A percentile compares a stretch with the other conserved stretches of the same genome.
These are phyloP conservation scores for Microtus ochrogaster DNA, from an alignment of 2,113 vertebrate species.

Conservation along the genomic window DNA sequence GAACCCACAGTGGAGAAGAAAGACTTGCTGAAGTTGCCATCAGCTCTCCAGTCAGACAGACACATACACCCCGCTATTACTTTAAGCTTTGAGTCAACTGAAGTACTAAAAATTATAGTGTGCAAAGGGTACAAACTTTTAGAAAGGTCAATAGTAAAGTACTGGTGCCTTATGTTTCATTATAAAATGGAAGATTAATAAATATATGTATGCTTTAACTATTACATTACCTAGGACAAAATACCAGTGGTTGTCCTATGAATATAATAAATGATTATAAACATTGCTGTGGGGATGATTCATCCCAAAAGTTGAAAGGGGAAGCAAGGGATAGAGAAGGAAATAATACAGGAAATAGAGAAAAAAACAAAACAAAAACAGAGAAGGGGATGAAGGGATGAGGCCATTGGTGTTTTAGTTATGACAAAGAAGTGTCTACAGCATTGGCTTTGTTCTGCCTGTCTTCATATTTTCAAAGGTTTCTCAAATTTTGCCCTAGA, in stretches of 20 bases:
- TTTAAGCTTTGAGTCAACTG: not conserved
- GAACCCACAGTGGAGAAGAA: not conserved
- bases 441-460: not conserved
- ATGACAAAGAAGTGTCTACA: not conserved
- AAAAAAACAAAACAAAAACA: not conserved
- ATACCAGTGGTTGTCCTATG: not conserved
- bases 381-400: not conserved
- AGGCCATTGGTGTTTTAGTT: not conserved
- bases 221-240: conserved; percentile 24
- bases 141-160: not conserved
- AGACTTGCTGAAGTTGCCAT: not conserved
- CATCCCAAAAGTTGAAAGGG: not conserved
- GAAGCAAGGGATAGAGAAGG: not conserved
- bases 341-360: not conserved
- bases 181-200: conserved; percentile 26
- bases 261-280: conserved; percentile 1
- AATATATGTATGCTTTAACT: conserved; percentile 1
- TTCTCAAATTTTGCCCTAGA: not conserved
- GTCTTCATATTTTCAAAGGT: conserved; percentile 33
- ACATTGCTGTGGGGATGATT: not conserved
- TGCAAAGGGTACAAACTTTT: not conserved
- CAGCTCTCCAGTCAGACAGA: not conserved
- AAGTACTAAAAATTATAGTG: not conserved
- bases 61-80: not conserved
- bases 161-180: conserved; percentile 6